Percentiles rank a stretch among this genome's conserved stretches.
Conservation (phyloP, 1,140 invertebrate genomes). For the Portunus trituberculatus region DNA sequence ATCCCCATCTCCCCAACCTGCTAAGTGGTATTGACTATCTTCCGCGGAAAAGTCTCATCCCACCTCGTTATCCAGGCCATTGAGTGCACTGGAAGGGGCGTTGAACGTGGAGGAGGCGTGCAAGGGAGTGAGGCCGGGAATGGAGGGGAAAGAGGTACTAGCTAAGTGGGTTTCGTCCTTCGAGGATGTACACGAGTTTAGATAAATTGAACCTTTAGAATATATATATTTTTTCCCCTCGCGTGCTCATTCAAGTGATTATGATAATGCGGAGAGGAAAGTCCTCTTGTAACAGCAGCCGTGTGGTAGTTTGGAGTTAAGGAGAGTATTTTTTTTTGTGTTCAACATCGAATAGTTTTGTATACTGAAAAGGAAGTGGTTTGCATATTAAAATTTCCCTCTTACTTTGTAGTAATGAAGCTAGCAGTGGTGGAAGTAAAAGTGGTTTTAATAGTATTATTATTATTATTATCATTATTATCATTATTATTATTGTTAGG, state of each 20-base stretch:
- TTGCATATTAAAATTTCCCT: too few species aligned
- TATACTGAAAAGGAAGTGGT: too few species aligned
- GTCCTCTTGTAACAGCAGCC: neutral
- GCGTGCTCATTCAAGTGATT: neutral
- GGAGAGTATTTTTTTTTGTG: neutral
- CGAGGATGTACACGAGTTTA: neutral
- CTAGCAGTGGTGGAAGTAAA: neutral
- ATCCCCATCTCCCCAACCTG: conserved; percentile 18
- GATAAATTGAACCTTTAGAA: neutral
- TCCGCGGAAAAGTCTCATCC: conserved; percentile 7
- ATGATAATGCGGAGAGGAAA: neutral
- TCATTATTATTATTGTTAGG: too few species aligned
- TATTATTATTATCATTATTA: too few species aligned
- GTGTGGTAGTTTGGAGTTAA: neutral
- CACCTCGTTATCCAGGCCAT: neutral
- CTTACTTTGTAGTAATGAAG: neutral
- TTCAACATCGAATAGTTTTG: too few species aligned
- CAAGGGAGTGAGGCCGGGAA: neutral
- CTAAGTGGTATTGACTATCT: conserved; percentile 22
- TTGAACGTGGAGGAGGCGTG: neutral
- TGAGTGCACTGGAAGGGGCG: neutral
- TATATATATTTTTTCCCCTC: neutral
- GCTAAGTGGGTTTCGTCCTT: neutral
- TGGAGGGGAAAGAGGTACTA: neutral
- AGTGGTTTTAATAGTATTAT: too few species aligned